Evolutionary conservation across 2,888 invertebrate species (phyloP), one percentile per base, ranked within the genome.

Genomic region (Acronicta leporina): DNA sequence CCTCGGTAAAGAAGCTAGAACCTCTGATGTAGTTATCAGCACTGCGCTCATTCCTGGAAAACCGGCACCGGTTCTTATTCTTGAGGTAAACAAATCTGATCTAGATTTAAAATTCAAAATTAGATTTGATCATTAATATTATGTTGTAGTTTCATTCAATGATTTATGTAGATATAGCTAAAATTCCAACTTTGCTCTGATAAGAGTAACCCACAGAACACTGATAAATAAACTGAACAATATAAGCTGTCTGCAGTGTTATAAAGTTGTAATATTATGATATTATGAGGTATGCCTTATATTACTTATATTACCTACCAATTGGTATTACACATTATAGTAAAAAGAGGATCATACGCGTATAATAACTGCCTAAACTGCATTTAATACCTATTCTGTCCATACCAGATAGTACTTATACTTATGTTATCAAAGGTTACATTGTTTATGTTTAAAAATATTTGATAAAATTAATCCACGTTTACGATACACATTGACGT

Each of bases 31-130:
- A 41, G 95, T 98, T 73, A 98, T 98, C 81, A 96, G 97, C n/a
- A 98, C 98, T 0, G 98, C 98, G 6, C 95, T 98, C 13, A 98
- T 98, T 77, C 98, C 98, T 13, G 98, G 98, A 48, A 97, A 97
- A 87, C 96, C 95, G 50, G 98, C 98, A 0, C 98, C 98, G 0
- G 79, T 96, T 53, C 95, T 98, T 13, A 96, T 98, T 75, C 94
- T 97, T 56, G 97, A 97, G 95, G 97, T 97, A 85, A 38, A 38
- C 38, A 5, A n/a, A 38, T n/a, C 2, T 38, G 7, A n/a, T 38
- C 13, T 13, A 5, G n/a, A n/a, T 1, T 11, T 33, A 2, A 11
- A 33, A 33, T 11, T 11, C 11, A 10, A 38, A n/a, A n/a, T n/a
- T 33, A 30, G 10, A 1, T 30, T 30, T 30, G 10, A 30, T 10